phyloP scores from a whole-genome alignment of 2,113 vertebrate species.

The Neolamprologus modestus region DNA sequence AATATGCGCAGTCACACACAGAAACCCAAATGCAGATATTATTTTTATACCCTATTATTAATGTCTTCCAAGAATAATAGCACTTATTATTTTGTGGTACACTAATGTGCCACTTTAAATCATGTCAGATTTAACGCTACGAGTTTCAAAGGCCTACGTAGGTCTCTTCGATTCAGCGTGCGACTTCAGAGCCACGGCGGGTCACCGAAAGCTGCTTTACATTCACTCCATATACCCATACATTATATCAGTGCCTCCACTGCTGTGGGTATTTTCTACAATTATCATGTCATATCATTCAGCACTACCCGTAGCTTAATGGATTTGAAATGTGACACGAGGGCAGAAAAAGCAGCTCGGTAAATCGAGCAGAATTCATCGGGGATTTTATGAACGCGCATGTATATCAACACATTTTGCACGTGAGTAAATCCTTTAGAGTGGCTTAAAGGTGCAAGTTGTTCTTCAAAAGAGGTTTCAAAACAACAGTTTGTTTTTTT shows the following conservation, averaged over 20 bases:
- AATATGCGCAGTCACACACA: background rate
- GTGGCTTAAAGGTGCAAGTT: background rate
- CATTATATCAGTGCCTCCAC: background rate
- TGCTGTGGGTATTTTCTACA: background rate
- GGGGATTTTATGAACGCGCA: background rate
- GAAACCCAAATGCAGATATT: background rate
- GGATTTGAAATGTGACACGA: background rate
- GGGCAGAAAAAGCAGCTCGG: background rate
- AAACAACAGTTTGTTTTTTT: slow-evolving; percentile 44
- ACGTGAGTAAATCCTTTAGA: background rate
- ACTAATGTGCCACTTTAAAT: slow-evolving; percentile 6
- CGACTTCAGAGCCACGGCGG: background rate
- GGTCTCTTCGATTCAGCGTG: background rate
- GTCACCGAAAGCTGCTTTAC: background rate
- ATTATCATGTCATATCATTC: background rate
- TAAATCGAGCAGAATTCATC: background rate
- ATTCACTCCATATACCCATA: background rate
- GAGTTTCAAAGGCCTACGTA: background rate
- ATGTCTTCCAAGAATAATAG: background rate
- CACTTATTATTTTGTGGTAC: background rate
- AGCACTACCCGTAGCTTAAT: background rate
- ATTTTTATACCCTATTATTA: background rate
- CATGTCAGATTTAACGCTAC: background rate
- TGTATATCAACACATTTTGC: background rate
- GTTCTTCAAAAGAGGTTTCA: slow-evolving; percentile 15